Base-by-base conservation (phyloP, 2,888 invertebrate species). In the Epiblema foenella region DNA sequence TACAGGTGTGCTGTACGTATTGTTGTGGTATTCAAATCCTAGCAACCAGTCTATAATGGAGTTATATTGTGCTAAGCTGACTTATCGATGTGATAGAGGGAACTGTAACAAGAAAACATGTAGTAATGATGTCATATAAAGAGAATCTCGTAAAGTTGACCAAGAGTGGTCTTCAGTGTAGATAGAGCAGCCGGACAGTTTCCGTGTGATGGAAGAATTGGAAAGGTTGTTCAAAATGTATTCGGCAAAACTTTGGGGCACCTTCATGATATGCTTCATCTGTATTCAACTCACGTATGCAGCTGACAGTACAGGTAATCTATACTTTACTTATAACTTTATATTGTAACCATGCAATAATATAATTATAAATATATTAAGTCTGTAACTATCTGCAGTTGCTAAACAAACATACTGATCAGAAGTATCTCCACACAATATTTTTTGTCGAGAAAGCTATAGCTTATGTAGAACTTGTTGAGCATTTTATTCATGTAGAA, bases 1-100 rank as follows among this genome's bases (percentile, higher is more conserved):
- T 86, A 91, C 91, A 90, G 90, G 91, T 92, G 90, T 85, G 74
- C 73, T 76, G 75, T 74, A 69, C 74, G 79, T 79, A 83, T 85
- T 93, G 93, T 93, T 94, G 93, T 94, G 93, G 81, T 81, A 79
- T 77, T 81, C 79, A 87, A 80, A 87, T 83, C 93, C 86, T 93
- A 91, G 93, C 93, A 93, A 94, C 93, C 83, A 79, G 73, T 76
- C 70, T 78, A 80, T 79, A 81, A 78, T 80, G 79, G 76, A 76
- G 69, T 71, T 81, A 78, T 77, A 65, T 72, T 71, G 64, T 62
- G 65, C 9, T 15, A 67, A 75, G 74, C 69, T 54, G 68, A 33
- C 59, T 59, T 71, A 69, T 69, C 65, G 54, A 54, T 67, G 62
- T 59, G 68, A 72, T 72, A 64, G 58, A 70, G 24, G 73, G 68